Conservation (phyloP, 2,888 invertebrate genomes). For the Scelioninae gen. 2 region DNA sequence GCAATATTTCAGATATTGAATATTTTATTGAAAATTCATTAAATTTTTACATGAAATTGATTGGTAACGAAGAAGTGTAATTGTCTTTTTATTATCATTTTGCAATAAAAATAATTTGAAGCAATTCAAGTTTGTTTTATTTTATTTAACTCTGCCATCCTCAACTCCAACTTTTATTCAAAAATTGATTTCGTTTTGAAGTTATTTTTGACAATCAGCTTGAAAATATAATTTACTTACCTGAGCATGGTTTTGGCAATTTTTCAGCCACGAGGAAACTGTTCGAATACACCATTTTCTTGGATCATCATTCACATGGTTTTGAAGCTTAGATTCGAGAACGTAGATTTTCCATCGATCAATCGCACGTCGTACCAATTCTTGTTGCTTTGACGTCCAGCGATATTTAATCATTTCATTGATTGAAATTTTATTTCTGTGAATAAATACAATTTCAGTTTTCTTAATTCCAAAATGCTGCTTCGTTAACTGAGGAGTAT, state of each 20-base stretch:
- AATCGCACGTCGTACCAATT: constrained; percentile 2
- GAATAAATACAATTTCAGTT: neutral
- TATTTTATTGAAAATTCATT: constrained; percentile 5
- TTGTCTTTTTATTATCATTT: no score
- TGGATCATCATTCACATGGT: neutral
- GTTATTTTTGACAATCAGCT: no score
- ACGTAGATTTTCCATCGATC: constrained; percentile 7
- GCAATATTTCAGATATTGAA: no score
- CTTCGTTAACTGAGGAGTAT: no score
- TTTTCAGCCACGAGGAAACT: constrained; percentile 21
- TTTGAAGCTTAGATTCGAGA: constrained; percentile 2
- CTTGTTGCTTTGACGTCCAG: neutral
- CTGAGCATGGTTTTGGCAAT: constrained; percentile 24
- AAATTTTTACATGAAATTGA: no score
- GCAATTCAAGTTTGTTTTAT: no score
- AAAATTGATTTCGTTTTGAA: no score
- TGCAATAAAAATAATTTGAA: no score
- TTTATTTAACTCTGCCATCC: no score
- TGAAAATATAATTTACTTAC: constrained; percentile 19
- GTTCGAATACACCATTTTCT: neutral
- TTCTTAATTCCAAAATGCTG: no score
- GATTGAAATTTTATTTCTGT: neutral
- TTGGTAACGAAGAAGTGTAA: no score
- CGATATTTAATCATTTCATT: neutral
- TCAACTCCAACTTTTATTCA: no score